A percentile compares a stretch with the other conserved stretches of the same genome.
phyloP scores from a whole-genome alignment of 2,113 vertebrate species.

The Lamprologus callipterus region DNA sequence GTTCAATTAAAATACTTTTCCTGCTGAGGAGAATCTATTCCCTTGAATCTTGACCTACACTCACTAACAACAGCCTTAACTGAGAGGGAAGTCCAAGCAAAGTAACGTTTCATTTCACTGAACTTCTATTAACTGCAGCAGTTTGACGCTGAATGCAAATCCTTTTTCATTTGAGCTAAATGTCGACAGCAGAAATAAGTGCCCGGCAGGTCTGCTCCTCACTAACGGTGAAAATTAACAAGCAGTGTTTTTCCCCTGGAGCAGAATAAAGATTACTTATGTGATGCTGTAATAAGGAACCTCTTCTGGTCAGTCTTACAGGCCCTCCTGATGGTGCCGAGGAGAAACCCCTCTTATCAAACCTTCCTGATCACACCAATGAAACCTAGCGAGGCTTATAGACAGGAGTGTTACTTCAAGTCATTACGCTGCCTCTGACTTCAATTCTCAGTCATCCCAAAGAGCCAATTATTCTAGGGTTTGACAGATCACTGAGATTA shows the following conservation, averaged over 20 bases:
- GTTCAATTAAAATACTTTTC: background rate
- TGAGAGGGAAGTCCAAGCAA: background rate
- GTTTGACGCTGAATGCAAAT: background rate
- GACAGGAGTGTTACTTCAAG: slow-evolving; percentile 15
- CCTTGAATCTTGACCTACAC: background rate
- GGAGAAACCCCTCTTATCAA: slow-evolving; percentile 1
- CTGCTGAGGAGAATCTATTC: background rate
- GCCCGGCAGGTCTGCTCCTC: background rate
- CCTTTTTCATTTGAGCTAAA: background rate
- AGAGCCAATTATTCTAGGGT: slow-evolving; percentile 38
- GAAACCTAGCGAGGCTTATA: background rate
- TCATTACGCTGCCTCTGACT: slow-evolving; percentile 22
- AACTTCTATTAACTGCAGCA: background rate
- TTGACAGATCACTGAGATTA: slow-evolving; percentile 40
- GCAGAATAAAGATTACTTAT: background rate
- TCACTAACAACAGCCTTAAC: background rate
- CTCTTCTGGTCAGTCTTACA: background rate
- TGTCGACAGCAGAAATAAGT: background rate
- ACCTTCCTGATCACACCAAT: background rate
- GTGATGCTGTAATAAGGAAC: background rate
- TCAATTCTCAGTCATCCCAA: slow-evolving; percentile 34
- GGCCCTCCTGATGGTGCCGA: background rate
- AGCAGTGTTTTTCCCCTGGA: background rate
- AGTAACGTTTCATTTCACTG: background rate
- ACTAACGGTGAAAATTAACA: background rate